These are phyloP conservation scores for Calameuta filiformis DNA, from an alignment of 2,888 invertebrate species.

Conservation along the genomic window DNA sequence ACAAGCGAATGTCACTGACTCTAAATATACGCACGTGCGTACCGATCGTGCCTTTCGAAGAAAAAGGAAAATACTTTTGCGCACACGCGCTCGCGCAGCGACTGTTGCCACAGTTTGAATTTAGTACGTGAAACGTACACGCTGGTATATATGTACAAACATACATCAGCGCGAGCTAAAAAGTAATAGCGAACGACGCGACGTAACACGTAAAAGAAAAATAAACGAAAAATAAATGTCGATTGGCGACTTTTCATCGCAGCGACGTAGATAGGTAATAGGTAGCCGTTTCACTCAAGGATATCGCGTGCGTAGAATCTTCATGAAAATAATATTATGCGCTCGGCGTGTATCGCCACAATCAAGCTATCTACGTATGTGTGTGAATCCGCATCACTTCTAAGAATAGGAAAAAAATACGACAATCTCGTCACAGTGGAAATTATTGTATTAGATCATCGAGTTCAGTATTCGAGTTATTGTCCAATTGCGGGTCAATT, in stretches of 20 bases:
- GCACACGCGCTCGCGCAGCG: not conserved
- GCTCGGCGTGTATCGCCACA: not conserved
- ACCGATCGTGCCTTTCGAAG: not conserved
- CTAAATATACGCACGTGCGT: constrained; percentile 34
- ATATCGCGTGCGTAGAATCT: constrained; percentile 2
- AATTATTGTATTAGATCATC: not conserved
- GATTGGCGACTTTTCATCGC: not conserved
- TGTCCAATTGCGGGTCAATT: not conserved
- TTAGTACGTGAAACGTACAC: not conserved
- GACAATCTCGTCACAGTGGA: not conserved
- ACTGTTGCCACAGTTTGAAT: not conserved
- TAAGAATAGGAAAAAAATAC: not conserved
- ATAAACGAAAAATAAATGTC: not conserved
- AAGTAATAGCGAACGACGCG: not conserved
- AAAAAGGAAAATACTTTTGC: not conserved
- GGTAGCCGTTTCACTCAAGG: not conserved
- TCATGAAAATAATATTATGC: not conserved
- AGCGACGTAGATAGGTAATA: not conserved
- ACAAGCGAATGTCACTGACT: constrained; percentile 27
- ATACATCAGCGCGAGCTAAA: not conserved
- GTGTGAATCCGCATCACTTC: not conserved
- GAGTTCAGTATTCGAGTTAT: not conserved
- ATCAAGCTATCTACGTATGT: not conserved
- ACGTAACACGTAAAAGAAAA: not conserved
- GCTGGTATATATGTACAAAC: too few relatives aligned